Evolutionary conservation across 2,113 vertebrate genomes (phyloP).

Genomic region (Syngnathoides biaculeatus): DNA sequence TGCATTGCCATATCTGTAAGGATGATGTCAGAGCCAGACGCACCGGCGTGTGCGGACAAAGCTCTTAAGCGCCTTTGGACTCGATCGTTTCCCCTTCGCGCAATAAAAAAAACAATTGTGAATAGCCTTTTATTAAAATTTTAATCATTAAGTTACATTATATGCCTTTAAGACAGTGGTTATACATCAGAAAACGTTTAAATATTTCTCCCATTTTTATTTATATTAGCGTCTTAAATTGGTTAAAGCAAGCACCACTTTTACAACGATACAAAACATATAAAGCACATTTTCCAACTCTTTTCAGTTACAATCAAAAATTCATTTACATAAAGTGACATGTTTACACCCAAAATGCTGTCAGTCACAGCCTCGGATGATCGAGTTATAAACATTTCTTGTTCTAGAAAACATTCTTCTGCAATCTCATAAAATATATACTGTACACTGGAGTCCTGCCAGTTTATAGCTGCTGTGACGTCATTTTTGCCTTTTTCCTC

Average conservation of each 20-base stretch:
- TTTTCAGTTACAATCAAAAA: slow-evolving; percentile 25
- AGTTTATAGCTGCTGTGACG: slow-evolving; percentile 20
- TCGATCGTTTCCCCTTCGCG: background rate
- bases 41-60: slow-evolving; percentile 22
- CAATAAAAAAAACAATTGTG: background rate
- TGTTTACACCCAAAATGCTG: slow-evolving; percentile 13
- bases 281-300: slow-evolving; percentile 36
- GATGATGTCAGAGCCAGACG: slow-evolving; percentile 65
- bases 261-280: slow-evolving; percentile 57
- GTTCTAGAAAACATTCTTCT: slow-evolving; percentile 17
- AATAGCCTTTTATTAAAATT: slow-evolving; percentile 60
- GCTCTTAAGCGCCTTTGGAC: background rate
- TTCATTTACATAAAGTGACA: slow-evolving; percentile 51
- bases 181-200: slow-evolving; percentile 17
- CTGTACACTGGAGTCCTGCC: slow-evolving; percentile 11
- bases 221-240: slow-evolving; percentile 11
- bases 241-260: slow-evolving; percentile 25
- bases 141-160: slow-evolving; percentile 48
- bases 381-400: background rate
- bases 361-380: slow-evolving; percentile 13
- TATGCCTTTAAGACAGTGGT: background rate
- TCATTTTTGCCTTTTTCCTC: slow-evolving; percentile 69
- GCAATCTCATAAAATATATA: slow-evolving; percentile 17
- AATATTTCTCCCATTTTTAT: background rate
- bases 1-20: slow-evolving; percentile 58